phyloP scores from a whole-genome alignment of 2,888 invertebrate species.

The Coelinius sp. region DNA sequence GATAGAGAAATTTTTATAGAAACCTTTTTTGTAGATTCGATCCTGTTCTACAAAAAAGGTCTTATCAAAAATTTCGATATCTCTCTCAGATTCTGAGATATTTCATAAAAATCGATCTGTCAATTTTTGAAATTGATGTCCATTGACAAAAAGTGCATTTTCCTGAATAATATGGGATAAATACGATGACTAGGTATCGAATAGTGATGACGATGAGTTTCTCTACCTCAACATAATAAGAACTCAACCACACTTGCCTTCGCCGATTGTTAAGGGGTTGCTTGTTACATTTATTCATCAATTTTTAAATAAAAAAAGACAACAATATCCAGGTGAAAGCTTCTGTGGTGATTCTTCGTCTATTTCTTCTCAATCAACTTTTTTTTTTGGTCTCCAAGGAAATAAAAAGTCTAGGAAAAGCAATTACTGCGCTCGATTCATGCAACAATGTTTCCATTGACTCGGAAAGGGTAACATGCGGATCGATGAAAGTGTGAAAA shows the following conservation, averaged over 20 bases:
- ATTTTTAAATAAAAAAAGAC: not conserved
- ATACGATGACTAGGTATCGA: slow-evolving; percentile 1
- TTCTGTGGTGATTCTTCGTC: slow-evolving; percentile 4
- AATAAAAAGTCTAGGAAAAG: not conserved
- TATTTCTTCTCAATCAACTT: not conserved
- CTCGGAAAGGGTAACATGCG: not conserved
- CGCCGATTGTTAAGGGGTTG: slow-evolving; percentile 67
- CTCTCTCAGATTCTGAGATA: no score
- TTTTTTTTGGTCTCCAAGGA: not conserved
- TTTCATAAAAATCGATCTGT: no score
- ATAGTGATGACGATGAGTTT: slow-evolving; percentile 18
- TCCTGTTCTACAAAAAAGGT: no score
- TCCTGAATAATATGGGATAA: slow-evolving; percentile 2
- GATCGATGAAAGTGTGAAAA: not conserved
- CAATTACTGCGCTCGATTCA: slow-evolving; percentile 26
- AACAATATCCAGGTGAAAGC: slow-evolving; percentile 15
- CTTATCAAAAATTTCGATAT: no score
- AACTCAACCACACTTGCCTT: slow-evolving; percentile 68
- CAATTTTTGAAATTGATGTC: no score
- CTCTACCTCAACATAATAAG: not conserved
- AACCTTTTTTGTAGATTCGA: no score
- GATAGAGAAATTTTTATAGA: no score
- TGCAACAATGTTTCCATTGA: slow-evolving; percentile 12
- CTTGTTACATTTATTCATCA: slow-evolving; percentile 57
- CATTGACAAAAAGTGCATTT: not conserved